Evolutionary conservation across 2,797 vertebrate species (phyloP).

Genomic region (Acrossocheilus fasciatus): DNA sequence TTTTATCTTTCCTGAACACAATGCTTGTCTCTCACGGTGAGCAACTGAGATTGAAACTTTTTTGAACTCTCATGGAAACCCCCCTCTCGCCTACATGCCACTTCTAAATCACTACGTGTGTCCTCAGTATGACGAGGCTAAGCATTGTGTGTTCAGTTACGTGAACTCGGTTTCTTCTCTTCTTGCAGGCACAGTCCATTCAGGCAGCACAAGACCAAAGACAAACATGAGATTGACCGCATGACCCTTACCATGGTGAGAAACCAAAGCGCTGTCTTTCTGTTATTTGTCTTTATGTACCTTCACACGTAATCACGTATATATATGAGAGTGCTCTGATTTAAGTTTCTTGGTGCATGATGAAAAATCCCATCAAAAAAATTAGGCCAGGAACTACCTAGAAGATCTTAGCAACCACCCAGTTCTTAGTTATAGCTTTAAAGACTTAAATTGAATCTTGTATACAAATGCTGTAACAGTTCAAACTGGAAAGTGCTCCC

Average conservation of each 20-base stretch:
- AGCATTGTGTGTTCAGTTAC: slow-evolving; percentile 7
- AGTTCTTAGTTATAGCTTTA: background rate
- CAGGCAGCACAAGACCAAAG: slow-evolving; percentile 99
- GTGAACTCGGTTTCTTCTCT: slow-evolving; percentile 29
- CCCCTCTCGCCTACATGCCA: background rate
- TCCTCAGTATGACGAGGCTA: slow-evolving; percentile 18
- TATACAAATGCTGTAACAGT: background rate
- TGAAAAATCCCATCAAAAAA: background rate
- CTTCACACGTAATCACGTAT: background rate
- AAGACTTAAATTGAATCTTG: background rate
- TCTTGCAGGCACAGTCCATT: slow-evolving; percentile 93
- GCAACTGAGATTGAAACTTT: background rate
- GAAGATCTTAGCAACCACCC: background rate
- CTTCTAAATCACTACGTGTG: background rate
- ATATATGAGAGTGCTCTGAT: background rate
- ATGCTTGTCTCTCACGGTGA: background rate
- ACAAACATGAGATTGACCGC: slow-evolving; percentile 98
- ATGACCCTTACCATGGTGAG: slow-evolving; percentile 99
- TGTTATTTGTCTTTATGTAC: background rate
- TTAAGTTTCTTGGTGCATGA: background rate
- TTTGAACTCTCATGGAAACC: background rate
- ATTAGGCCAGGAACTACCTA: background rate
- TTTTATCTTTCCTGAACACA: background rate
- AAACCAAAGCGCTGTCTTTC: background rate
- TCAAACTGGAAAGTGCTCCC: background rate